Conservation (phyloP, 2,113 vertebrate genomes). For the Caranx ignobilis region DNA sequence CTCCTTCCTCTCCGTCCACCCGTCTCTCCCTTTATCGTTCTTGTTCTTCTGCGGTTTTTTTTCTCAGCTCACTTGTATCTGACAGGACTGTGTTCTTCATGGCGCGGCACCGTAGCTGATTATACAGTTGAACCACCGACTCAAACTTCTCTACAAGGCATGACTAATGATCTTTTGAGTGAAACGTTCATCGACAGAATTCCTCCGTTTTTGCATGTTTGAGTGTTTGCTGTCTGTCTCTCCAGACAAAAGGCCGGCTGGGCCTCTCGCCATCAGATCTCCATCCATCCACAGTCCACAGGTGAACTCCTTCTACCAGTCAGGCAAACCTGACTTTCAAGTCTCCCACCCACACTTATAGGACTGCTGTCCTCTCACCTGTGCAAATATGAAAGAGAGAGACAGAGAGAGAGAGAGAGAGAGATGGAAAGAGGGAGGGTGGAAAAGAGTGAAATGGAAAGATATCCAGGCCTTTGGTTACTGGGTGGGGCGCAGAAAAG, state of each 20-base stretch:
- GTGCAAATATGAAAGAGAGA: conserved; percentile 76
- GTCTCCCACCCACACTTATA: conserved; percentile 78
- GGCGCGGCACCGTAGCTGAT: background rate
- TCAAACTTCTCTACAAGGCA: background rate
- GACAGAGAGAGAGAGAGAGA: conserved; percentile 45
- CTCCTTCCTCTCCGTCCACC: conserved; percentile 24
- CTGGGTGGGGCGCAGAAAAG: conserved; percentile 81
- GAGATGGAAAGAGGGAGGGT: conserved; percentile 46
- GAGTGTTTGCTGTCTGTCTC: conserved; percentile 75
- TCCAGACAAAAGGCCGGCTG: conserved; percentile 68
- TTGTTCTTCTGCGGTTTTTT: background rate
- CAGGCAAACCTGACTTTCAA: conserved; percentile 85
- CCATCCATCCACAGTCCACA: conserved; percentile 64
- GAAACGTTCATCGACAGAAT: conserved; percentile 27
- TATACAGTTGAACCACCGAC: background rate
- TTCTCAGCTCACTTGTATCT: background rate
- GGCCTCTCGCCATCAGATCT: conserved; percentile 57
- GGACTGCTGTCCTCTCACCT: conserved; percentile 78
- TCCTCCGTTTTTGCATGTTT: conserved; percentile 49
- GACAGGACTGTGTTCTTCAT: conserved; percentile 1
- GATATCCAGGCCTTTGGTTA: conserved; percentile 76
- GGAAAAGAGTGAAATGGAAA: conserved; percentile 71
- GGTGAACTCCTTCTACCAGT: conserved; percentile 71
- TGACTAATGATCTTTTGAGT: conserved; percentile 47
- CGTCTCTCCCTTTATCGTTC: conserved; percentile 24